A percentile compares a stretch with the other conserved stretches of the same genome.
Evolutionary conservation across 2,113 vertebrate species (phyloP).

Genomic region (Chinchilla lanigera): DNA sequence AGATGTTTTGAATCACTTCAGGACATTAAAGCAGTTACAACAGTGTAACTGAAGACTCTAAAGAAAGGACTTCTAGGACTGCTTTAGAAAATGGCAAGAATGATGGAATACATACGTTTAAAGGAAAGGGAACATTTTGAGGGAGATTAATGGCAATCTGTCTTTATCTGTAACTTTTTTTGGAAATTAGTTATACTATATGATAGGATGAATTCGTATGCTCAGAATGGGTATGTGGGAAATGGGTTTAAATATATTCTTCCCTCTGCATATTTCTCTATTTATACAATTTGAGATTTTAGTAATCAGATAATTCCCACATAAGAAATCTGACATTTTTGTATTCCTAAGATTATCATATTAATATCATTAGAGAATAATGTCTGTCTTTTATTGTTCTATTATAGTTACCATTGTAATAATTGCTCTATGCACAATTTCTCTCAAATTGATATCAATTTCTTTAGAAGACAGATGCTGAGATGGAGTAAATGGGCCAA

Average conservation of each 20-base stretch:
- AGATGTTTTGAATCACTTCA: neutral
- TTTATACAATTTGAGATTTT: neutral
- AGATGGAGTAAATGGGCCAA: neutral
- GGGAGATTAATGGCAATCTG: neutral
- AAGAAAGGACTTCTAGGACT: neutral
- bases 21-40: no score
- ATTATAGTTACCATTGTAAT: neutral
- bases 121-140: neutral
- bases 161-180: neutral
- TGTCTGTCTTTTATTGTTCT: neutral
- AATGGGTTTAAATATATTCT: neutral
- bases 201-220: neutral
- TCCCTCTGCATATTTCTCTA: neutral
- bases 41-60: neutral
- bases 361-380: neutral
- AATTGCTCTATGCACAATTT: neutral
- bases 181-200: neutral
- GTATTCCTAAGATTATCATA: neutral
- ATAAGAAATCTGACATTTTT: neutral
- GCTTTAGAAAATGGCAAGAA: neutral
- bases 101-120: neutral
- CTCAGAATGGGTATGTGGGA: neutral
- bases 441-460: neutral
- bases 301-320: neutral
- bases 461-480: neutral